phyloP scores from a whole-genome alignment of 1,140 invertebrate genomes.

The Heliconius hewitsoni region DNA sequence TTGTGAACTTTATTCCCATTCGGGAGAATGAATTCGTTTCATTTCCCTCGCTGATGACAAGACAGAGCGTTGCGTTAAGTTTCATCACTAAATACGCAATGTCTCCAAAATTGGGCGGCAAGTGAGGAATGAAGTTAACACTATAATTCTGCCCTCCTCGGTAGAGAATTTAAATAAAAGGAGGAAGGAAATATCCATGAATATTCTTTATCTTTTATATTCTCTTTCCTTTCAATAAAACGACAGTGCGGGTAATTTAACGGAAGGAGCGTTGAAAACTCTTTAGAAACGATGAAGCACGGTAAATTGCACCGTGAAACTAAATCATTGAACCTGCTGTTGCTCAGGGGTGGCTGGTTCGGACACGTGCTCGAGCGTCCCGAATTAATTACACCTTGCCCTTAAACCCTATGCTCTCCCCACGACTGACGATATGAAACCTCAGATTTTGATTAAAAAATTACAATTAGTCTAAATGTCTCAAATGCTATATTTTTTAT shows the following conservation, averaged over 20 bases:
- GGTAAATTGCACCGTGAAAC: neutral
- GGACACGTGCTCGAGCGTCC: conserved; percentile 4
- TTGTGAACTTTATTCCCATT: too few species aligned
- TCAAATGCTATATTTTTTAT: too few species aligned
- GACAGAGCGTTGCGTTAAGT: too few species aligned
- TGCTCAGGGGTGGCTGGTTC: neutral
- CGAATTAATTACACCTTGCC: conserved; percentile 5
- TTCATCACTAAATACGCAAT: too few species aligned
- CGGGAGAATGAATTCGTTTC: too few species aligned
- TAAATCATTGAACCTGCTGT: neutral
- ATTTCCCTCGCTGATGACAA: too few species aligned
- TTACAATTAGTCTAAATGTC: neutral
- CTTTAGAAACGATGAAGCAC: neutral
- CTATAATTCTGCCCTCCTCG: neutral
- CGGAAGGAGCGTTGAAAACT: neutral
- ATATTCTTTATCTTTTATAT: neutral
- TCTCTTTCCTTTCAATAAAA: neutral
- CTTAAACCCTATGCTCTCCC: neutral
- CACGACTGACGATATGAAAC: neutral
- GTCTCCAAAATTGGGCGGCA: too few species aligned
- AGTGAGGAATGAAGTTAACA: too few species aligned
- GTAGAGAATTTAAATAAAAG: too few species aligned
- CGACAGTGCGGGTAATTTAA: neutral
- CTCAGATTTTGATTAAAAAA: neutral
- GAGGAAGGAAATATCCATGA: neutral